These are phyloP conservation scores for Anastatus disparis DNA, from an alignment of 1,140 invertebrate genomes.

Conservation along the genomic window DNA sequence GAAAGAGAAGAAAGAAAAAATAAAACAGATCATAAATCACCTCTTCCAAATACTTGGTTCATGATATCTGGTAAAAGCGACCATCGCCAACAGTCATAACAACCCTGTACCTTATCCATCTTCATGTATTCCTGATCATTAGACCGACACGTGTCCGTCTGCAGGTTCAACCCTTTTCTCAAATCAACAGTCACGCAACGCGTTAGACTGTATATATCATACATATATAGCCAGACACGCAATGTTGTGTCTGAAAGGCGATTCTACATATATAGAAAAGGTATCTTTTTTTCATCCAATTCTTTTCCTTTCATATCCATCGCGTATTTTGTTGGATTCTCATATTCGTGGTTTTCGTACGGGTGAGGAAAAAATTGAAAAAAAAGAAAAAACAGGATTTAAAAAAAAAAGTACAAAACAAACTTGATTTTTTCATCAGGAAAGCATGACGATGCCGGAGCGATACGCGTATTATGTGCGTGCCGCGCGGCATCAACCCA, in stretches of 20 bases:
- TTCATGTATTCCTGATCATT: slow-evolving; percentile 51
- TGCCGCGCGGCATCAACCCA: neutral
- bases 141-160: slow-evolving; percentile 57
- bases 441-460: slow-evolving; percentile 44
- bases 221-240: too few species aligned
- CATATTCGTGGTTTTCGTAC: neutral
- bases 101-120: neutral
- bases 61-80: too few species aligned
- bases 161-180: slow-evolving; percentile 46
- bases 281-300: too few species aligned
- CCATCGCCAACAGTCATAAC: too few species aligned
- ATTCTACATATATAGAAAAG: too few species aligned
- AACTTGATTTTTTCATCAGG: slow-evolving; percentile 57
- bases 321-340: too few species aligned
- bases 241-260: too few species aligned
- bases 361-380: slow-evolving; percentile 6
- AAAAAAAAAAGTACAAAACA: slow-evolving; percentile 55
- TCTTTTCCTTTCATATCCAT: too few species aligned
- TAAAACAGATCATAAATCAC: too few species aligned
- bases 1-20: too few species aligned
- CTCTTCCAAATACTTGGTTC: too few species aligned
- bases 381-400: slow-evolving; percentile 26
- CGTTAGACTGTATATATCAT: neutral
- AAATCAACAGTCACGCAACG: slow-evolving; percentile 3
- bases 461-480: too few species aligned